Conservation (phyloP, 1,140 invertebrate genomes). For the Neodiprion lecontei region DNA sequence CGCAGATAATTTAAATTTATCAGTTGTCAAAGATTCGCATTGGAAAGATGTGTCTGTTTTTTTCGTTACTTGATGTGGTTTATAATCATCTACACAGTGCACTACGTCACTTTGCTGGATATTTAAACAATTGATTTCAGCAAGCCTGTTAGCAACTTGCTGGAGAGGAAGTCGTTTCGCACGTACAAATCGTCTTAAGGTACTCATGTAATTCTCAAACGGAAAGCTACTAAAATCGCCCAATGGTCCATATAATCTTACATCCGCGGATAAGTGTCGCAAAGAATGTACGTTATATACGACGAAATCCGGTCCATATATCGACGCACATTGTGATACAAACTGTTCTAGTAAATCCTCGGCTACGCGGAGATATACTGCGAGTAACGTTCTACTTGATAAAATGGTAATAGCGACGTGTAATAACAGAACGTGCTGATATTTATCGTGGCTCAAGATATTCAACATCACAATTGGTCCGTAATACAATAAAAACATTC, state of each 20-base stretch:
- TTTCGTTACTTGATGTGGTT: background rate
- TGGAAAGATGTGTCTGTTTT: background rate
- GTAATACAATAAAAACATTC: constrained; percentile 40
- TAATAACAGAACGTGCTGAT: constrained; percentile 21
- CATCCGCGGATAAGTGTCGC: constrained; percentile 25
- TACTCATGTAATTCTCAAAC: constrained; percentile 27
- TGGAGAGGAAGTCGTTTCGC: background rate
- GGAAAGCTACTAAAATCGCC: constrained; percentile 27
- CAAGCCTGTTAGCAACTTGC: background rate
- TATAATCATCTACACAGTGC: background rate
- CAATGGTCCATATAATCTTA: constrained; percentile 24
- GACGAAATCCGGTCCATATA: constrained; percentile 19
- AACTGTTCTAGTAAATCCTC: constrained; percentile 13
- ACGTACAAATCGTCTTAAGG: constrained; percentile 15
- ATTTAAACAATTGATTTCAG: background rate
- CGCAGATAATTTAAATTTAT: background rate
- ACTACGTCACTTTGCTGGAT: background rate
- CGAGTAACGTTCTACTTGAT: background rate
- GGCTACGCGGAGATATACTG: constrained; percentile 12
- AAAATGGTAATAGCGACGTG: constrained; percentile 22
- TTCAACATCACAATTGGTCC: constrained; percentile 31
- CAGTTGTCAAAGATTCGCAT: background rate
- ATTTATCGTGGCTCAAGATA: constrained; percentile 2
- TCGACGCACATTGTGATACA: constrained; percentile 13
- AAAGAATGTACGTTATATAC: constrained; percentile 30